Base-by-base conservation (phyloP, 2,113 vertebrate species). In the Ascaphus truei region DNA sequence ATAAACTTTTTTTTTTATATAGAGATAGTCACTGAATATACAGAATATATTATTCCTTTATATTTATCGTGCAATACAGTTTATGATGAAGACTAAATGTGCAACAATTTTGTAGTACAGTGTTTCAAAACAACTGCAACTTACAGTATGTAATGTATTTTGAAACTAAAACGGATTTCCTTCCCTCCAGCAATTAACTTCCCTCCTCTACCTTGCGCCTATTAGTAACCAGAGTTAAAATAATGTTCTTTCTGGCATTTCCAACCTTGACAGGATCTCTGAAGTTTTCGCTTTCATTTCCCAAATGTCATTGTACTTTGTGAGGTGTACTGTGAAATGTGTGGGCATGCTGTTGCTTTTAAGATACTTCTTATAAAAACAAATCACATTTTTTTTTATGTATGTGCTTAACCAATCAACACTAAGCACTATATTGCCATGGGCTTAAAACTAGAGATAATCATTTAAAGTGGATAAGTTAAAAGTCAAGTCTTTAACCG, bases 161-260 rank as follows among this genome's bases (percentile, higher is more conserved):
- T n/a, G n/a, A n/a, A n/a, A n/a, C n/a, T n/a, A n/a, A n/a, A n/a
- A n/a, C n/a, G n/a, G n/a, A n/a, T 29, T 55, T 16, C 62, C 12
- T 39, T 60, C 47, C 55, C 31, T 69, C 29, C 10, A 56, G 33
- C n/a, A 36, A 47, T 20, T 36, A 48, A 58, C 22, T 52, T 64
- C 15, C 34, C 39, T 43, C 33, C 27, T 45, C 29, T 50, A 66
- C 15, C 57, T 67, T 45, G 20, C 45, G 25, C 41, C 66, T 37
- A 22, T 48, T 59, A 59, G 48, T 48, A 65, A 65, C 50, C 16
- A 3, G 11, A 65, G 66, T 60, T 68, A 69, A 69, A 69, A 50
- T 36, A 60, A 69, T 69, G 66, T 69, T 69, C 66, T 60, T 69
- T 39, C 56, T 69, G 56, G 66, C 45, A 69, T 60, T 60, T 60